Base-by-base conservation (phyloP, 2,113 vertebrate species). In the Apteryx owenii region DNA sequence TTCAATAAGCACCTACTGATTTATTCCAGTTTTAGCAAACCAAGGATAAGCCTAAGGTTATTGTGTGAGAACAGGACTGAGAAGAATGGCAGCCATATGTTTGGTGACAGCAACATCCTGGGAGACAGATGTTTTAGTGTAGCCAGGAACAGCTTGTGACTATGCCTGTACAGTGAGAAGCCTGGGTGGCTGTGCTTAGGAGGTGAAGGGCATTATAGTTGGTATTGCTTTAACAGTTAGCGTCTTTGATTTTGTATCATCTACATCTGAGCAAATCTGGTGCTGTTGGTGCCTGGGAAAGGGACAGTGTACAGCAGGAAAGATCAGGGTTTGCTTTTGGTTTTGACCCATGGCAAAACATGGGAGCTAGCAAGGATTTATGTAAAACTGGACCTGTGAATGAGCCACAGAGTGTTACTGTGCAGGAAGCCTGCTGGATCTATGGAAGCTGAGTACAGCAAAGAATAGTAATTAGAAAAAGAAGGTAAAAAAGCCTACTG, bases 41-140 rank as follows among this genome's bases (percentile, higher is more conserved):
- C 23, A 26, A 72, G 9, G 28, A 21, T 46, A 64, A 66, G 12
- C 20, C n/a, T 79, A 36, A 36, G 42, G n/a, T 8, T 40, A 16
- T 13, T 82, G 1, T 33, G 33, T 13, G 50, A 50, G 31, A 78
- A 14, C 2, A 56, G 7, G 13, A 15, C 18, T 68, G 38, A 72
- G 56, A 85, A 54, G 10, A 65, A 44, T 10, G 0, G 1, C 18
- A 83, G 42, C 9, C 12, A 0, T 28, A 12, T 29, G 6, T 66
- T 61, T 38, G 14, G 19, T 40, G 12, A 28, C 5, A 25, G 64
- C 28, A 76, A 11, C 8, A 15, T 75, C 22, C 36, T 75, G 48
- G 22, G 25, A 64, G 29, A 50, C 17, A 8, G 7, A 56, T 56
- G 14, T 8, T 56, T 54, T 29, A 56, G 54, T 56, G 4, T 13